Conservation (phyloP, 1,140 invertebrate genomes). For the Rhagoletis pomonella region DNA sequence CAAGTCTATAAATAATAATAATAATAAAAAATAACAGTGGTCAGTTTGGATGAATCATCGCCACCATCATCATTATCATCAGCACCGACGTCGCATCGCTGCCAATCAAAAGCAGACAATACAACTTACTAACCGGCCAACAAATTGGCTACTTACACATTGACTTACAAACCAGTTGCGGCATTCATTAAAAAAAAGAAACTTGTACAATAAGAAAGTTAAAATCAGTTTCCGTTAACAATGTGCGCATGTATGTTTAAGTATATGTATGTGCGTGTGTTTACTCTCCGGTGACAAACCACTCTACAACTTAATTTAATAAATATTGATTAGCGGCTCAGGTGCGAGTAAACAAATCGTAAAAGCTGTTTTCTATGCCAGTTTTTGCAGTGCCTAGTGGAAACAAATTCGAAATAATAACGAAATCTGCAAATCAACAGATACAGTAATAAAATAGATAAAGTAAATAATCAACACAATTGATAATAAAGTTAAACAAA, state of each 20-base stretch:
- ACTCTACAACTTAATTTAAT: not conserved
- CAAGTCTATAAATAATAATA: not conserved
- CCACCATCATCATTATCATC: not conserved
- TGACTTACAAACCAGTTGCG: constrained; percentile 16
- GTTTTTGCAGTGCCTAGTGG: not conserved
- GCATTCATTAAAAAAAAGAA: not conserved
- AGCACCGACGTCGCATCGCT: not conserved
- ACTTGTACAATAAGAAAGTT: not conserved
- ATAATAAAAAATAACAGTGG: not conserved
- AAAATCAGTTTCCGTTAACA: not conserved
- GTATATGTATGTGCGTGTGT: not conserved
- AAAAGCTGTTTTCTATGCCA: constrained; percentile 36
- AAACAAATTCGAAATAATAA: not conserved
- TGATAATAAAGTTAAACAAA: no score
- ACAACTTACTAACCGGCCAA: not conserved
- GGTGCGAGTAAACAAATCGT: constrained; percentile 38
- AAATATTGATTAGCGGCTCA: constrained; percentile 13
- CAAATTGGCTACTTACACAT: constrained; percentile 27
- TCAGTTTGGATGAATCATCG: constrained; percentile 28
- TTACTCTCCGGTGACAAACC: not conserved
- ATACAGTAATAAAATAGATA: not conserved
- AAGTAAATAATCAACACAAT: not conserved
- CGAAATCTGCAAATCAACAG: not conserved
- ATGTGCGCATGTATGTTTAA: no score
- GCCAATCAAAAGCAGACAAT: not conserved